These are phyloP conservation scores for Chelonoidis abingdonii DNA, from an alignment of 2,113 vertebrate genomes.

Conservation along the genomic window DNA sequence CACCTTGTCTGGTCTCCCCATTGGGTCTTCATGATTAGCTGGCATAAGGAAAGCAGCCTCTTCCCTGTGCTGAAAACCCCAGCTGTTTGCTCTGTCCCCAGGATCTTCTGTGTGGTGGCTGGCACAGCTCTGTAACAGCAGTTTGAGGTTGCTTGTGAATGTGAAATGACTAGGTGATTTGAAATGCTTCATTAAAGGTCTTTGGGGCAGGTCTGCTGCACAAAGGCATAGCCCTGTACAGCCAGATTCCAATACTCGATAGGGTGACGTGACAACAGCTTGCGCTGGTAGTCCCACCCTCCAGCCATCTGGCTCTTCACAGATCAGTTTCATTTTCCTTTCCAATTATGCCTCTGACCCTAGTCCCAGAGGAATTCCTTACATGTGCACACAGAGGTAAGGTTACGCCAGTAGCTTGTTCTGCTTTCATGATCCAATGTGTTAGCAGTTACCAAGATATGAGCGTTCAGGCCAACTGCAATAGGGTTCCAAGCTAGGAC, in stretches of 20 bases:
- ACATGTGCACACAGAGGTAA: not conserved
- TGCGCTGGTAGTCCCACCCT: not conserved
- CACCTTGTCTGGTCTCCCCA: not conserved
- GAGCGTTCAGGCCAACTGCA: not conserved
- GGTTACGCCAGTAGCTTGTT: not conserved
- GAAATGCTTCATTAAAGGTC: not conserved
- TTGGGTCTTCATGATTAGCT: not conserved
- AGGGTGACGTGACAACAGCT: not conserved
- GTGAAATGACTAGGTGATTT: not conserved
- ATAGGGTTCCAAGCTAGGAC: not conserved
- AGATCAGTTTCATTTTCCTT: not conserved
- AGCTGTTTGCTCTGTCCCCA: not conserved
- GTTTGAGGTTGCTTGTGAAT: not conserved
- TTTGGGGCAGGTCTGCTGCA: not conserved
- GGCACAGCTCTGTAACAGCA: not conserved
- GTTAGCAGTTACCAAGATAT: not conserved
- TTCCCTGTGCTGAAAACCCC: not conserved
- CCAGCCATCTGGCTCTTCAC: not conserved
- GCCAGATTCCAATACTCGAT: not conserved
- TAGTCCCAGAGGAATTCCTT: not conserved
- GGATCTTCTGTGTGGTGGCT: not conserved
- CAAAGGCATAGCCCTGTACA: not conserved
- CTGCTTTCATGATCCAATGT: not conserved
- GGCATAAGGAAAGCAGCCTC: fast-evolving
- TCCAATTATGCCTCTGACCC: not conserved